Base-by-base conservation (phyloP, 2,888 invertebrate species). In the Hymenopus coronatus region DNA sequence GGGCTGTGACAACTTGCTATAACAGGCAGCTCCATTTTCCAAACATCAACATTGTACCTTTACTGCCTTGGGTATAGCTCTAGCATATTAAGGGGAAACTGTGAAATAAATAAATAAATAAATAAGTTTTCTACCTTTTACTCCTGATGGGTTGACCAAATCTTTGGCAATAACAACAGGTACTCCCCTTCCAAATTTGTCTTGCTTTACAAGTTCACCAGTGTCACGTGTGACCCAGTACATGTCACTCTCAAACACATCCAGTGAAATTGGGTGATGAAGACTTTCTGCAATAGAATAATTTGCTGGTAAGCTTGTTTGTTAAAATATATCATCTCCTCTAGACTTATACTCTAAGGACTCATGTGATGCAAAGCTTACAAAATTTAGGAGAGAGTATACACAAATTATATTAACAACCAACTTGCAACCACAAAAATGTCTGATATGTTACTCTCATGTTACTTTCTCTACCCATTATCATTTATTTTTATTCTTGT, bases 131-230 rank as follows among this genome's bases (percentile, higher is more conserved):
- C 91, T 92, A 96, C 96, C 96, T 94, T 97, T 97, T 3, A 99
- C 96, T 90, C 97, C 97, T 28, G 97, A 97, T 0, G 98, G 98
- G 93, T 97, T 97, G 91, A 97, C 96, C 90, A 99, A 95, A 92
- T 98, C 97, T 91, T 96, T 96, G 90, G 97, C 96, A 30, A 99
- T 94, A 1, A 96, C 94, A 85, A 97, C 96, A 83, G 98, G 97
- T 90, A 98, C 97, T 20, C 99, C 99, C 87, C 98, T 94, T 0
- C 99, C 99, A 93, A 99, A 99, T 94, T 99, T 99, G 93, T 99
- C 99, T 93, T 98, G 98, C 33, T 96, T 95, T 87, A 97, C 94
- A 9, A 99, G 94, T 92, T 98, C 98, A 1, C 98, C 98, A 0
- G 97, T 96, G 91, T 97, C 97, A 89, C 97, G 95, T 0, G 98